Base-by-base conservation (phyloP, 2,888 invertebrate genomes). In the Hyposoter didymator region DNA sequence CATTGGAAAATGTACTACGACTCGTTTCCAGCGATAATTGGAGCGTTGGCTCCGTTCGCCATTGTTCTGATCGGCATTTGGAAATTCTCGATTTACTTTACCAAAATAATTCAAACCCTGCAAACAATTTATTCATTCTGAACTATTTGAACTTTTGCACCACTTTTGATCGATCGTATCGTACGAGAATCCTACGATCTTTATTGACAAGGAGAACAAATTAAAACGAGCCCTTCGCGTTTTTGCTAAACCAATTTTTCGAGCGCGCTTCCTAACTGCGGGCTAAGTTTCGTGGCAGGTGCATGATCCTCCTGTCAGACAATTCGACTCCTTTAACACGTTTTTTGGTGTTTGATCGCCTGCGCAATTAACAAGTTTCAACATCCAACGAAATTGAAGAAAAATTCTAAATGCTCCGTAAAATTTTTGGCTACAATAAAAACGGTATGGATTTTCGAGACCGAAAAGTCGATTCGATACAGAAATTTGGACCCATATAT, bases 201-300 rank as follows among this genome's bases (percentile, higher is more conserved):
- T 45, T 6, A 22, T 67, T 39, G 7, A 5, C 0, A 39, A 39
- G 10, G 28, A 19, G 52, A 47, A 10, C 49, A n/a, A 3, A 32
- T n/a, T 14, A 8, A n/a, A 47, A 32, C 49, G 22, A 52, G 62
- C 32, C 12, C 59, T 12, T 62, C 10, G n/a, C 45, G 14, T 32
- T 45, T 64, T 62, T 22, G 28, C 5, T 28, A 17, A n/a, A 17
- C 43, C 28, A 55, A 43, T 73, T 35, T 28, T 43, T 55, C 7
- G 12, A 22, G 59, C 43, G n/a, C n/a, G n/a, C 22, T 73, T 45
- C 39, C 59, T 45, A 75, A 75, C 45, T 28, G 62, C 39, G 8
- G 28, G 17, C 59, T 28, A 62, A 62, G n/a, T 64, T 62, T n/a
- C 62, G 47, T n/a, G 28, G 74, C 74, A 62, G 74, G 74, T 75